Conservation (phyloP, 2,113 vertebrate species). For the pig (Sus scrofa) region DNA sequence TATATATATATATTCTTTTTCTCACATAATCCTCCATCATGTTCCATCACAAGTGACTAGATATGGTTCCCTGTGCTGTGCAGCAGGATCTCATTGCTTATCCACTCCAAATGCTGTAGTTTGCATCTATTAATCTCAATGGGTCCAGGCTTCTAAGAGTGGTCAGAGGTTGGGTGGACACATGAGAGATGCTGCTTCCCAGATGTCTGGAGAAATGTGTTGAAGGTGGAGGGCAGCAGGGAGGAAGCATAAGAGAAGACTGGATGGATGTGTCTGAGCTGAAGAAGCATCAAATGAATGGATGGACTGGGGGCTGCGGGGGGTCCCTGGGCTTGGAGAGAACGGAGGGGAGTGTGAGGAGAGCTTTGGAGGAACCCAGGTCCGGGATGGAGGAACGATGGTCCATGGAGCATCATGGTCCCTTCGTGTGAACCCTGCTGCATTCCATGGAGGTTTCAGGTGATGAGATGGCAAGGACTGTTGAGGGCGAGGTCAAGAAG, state of each 20-base stretch:
- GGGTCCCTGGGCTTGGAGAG: neutral
- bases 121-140: too few relatives aligned
- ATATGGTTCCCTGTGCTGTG: too few relatives aligned
- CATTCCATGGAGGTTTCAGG: neutral
- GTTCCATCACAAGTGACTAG: too few relatives aligned
- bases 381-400: too few relatives aligned
- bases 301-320: neutral
- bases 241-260: neutral
- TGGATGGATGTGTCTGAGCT: neutral
- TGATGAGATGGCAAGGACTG: neutral
- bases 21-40: too few relatives aligned
- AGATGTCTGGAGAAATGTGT: neutral
- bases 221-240: neutral
- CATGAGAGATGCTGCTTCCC: neutral
- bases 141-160: neutral
- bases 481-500: neutral
- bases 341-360: neutral
- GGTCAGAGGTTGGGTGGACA: too few relatives aligned
- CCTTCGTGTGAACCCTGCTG: neutral
- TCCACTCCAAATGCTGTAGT: too few relatives aligned
- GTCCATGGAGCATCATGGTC: rapidly evolving
- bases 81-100: too few relatives aligned
- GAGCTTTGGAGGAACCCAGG: neutral
- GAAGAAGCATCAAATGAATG: neutral
- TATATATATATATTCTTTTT: too few relatives aligned